Conservation (phyloP, 1,140 invertebrate species). For the Magallana gigas region DNA sequence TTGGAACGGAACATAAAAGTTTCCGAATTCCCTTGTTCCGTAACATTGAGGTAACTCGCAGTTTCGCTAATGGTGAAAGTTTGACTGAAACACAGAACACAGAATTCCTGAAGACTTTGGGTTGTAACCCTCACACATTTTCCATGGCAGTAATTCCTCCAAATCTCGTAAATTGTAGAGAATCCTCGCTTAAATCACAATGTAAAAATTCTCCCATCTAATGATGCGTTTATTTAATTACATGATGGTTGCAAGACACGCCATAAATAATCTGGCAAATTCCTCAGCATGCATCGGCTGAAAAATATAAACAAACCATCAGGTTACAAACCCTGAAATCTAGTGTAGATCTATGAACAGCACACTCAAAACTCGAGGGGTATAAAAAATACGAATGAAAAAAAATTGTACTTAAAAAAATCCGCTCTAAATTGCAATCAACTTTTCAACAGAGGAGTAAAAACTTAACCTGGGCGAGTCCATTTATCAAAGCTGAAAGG, state of each 20-base stretch:
- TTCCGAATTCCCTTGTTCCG: constrained; percentile 57
- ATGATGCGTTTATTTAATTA: not conserved
- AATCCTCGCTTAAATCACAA: constrained; percentile 2
- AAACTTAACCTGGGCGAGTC: constrained; percentile 58
- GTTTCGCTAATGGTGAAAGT: not conserved
- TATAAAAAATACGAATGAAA: constrained; percentile 47
- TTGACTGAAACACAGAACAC: not conserved
- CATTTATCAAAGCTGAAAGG: constrained; percentile 44
- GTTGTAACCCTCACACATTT: not conserved
- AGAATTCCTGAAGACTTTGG: not conserved
- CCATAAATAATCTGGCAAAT: not conserved
- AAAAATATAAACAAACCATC: constrained; percentile 11
- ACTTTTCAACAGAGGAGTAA: constrained; percentile 29
- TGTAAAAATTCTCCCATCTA: not conserved
- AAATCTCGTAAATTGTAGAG: not conserved
- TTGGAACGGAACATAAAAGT: constrained; percentile 87
- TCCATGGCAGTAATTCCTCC: not conserved
- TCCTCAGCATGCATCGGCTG: not conserved
- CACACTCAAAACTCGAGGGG: not conserved
- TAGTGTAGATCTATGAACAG: not conserved
- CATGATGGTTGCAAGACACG: not conserved
- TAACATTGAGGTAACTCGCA: constrained; percentile 40
- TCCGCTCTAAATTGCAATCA: constrained; percentile 40
- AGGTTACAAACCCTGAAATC: not conserved
- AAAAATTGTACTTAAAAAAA: constrained; percentile 24